A percentile compares a stretch with the other conserved stretches of the same genome.
Evolutionary conservation across 2,113 vertebrate species (phyloP).

Genomic region (Labeo rohita): DNA sequence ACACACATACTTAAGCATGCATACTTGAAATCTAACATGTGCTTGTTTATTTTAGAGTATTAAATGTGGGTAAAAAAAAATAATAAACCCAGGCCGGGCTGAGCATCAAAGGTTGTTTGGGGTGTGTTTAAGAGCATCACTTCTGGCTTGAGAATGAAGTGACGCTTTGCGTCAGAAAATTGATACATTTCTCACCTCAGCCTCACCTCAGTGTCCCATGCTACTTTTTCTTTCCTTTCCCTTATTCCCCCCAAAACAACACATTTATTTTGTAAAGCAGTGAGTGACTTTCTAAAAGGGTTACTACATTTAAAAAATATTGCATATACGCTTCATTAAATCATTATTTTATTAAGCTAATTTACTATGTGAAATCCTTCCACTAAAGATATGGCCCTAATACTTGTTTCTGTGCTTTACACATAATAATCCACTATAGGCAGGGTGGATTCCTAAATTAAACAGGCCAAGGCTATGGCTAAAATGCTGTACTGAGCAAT

Average conservation of each 20-base stretch:
- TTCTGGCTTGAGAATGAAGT: background rate
- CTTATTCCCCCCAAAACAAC: background rate
- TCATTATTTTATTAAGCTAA: background rate
- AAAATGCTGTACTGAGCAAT: background rate
- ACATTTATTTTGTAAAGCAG: background rate
- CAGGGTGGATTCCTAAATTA: background rate
- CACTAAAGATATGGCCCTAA: background rate
- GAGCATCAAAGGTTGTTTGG: conserved; percentile 31
- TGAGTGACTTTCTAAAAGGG: background rate
- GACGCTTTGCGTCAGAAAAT: background rate
- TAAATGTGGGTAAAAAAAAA: background rate
- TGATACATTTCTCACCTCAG: background rate
- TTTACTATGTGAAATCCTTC: background rate
- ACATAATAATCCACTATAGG: background rate
- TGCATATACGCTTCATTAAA: background rate
- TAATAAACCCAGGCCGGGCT: background rate
- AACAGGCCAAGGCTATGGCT: background rate
- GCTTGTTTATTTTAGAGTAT: conserved; percentile 27
- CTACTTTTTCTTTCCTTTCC: background rate
- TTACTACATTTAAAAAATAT: background rate
- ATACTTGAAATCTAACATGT: conserved; percentile 28
- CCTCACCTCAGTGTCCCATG: background rate
- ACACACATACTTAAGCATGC: conserved; percentile 38
- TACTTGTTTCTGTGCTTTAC: background rate
- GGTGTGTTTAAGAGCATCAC: conserved; percentile 23